These are phyloP conservation scores for Plebejus argus DNA, from an alignment of 2,888 invertebrate genomes.

Conservation along the genomic window DNA sequence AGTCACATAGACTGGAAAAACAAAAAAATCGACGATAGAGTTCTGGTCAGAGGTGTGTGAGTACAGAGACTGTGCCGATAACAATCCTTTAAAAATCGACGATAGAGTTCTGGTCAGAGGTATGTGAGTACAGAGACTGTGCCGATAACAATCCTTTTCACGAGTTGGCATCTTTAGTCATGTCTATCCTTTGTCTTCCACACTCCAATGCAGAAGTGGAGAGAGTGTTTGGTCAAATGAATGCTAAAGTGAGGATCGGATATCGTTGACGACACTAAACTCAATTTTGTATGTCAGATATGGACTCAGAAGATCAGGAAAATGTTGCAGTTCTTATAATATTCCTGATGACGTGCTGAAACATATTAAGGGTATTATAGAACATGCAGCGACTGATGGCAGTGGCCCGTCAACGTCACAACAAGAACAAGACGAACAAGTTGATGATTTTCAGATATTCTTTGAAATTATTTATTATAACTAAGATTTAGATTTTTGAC, in stretches of 20 bases:
- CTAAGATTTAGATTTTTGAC: too few species aligned
- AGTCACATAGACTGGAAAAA: background rate
- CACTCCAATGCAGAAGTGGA: slow-evolving; percentile 45
- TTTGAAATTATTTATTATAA: too few species aligned
- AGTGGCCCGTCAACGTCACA: too few species aligned
- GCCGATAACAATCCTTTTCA: background rate
- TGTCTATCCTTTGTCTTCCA: slow-evolving; percentile 32
- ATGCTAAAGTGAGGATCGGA: slow-evolving; percentile 41
- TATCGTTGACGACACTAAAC: slow-evolving; percentile 34
- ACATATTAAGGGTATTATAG: background rate
- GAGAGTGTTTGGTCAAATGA: slow-evolving; percentile 43
- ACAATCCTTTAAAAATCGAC: background rate
- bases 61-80: background rate
- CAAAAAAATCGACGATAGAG: background rate
- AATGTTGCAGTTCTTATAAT: slow-evolving; percentile 12
- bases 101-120: background rate
- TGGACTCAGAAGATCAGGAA: background rate
- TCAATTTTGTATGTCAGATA: slow-evolving; percentile 18
- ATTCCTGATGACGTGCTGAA: slow-evolving; percentile 2
- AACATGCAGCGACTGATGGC: too few species aligned
- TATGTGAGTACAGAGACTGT: background rate
- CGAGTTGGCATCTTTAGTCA: background rate
- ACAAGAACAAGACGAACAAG: too few species aligned
- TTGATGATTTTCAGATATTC: too few species aligned
- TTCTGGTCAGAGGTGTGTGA: background rate